A percentile compares a stretch with the other conserved stretches of the same genome.
Conservation (phyloP, 2,888 invertebrate species). For the Machimus atricapillus region DNA sequence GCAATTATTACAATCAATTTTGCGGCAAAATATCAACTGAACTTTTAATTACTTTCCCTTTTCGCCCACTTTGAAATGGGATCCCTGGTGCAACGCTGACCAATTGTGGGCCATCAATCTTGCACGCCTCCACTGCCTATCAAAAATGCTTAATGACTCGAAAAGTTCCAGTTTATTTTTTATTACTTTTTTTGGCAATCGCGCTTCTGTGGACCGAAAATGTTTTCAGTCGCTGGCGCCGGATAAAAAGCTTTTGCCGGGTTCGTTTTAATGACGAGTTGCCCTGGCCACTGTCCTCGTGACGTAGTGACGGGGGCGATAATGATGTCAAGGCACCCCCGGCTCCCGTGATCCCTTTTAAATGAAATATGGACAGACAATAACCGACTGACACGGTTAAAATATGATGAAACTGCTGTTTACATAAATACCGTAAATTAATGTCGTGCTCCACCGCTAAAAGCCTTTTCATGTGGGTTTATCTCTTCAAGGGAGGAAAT, state of each 20-base stretch:
- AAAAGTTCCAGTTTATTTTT: background rate
- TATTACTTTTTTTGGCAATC: background rate
- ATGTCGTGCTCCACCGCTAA: background rate
- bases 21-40: background rate
- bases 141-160: background rate
- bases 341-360: background rate
- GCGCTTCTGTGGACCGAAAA: background rate
- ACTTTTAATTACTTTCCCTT: background rate
- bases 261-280: background rate
- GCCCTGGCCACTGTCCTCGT: background rate
- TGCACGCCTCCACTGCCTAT: background rate
- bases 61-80: background rate
- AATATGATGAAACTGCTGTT: background rate
- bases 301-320: background rate
- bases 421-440: background rate
- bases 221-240: background rate
- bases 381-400: background rate
- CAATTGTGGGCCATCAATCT: background rate
- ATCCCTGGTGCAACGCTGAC: background rate
- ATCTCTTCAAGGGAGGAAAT: background rate
- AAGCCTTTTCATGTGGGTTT: background rate
- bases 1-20: constrained; percentile 10
- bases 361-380: background rate
- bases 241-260: background rate
- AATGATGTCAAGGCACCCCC: background rate